These are phyloP conservation scores for Trissolcus basalis DNA, from an alignment of 1,140 invertebrate genomes.

Conservation along the genomic window DNA sequence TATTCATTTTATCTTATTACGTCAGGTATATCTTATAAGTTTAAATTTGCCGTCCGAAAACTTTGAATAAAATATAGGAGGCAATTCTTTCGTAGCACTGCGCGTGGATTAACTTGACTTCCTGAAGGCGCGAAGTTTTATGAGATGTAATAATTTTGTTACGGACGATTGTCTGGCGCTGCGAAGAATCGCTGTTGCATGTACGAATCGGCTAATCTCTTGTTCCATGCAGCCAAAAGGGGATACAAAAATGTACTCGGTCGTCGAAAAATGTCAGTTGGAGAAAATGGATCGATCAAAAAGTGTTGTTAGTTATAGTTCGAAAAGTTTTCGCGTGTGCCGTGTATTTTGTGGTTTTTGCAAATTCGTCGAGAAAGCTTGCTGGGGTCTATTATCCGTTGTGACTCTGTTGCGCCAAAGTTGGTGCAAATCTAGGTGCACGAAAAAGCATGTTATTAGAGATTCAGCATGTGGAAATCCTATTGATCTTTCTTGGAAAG, in stretches of 20 bases:
- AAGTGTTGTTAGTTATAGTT: too few relatives aligned
- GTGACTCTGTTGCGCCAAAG: slow-evolving; percentile 36
- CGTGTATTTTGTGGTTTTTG: slow-evolving; percentile 7
- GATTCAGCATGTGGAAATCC: slow-evolving; percentile 52
- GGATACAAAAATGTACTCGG: too few relatives aligned
- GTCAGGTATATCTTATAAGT: slow-evolving; percentile 50
- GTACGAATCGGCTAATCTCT: slow-evolving; percentile 31
- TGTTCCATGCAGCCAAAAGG: slow-evolving; percentile 35
- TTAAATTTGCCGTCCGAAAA: slow-evolving; percentile 48
- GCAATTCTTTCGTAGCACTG: slow-evolving; percentile 43
- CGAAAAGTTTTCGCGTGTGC: too few relatives aligned
- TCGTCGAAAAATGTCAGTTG: too few relatives aligned
- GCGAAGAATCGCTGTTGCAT: slow-evolving; percentile 43
- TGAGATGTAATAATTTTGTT: slow-evolving; percentile 44
- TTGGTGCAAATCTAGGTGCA: slow-evolving; percentile 40
- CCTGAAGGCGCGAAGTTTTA: slow-evolving; percentile 37
- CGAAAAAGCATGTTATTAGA: slow-evolving; percentile 53
- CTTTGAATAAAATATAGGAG: slow-evolving; percentile 47
- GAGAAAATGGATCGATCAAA: too few relatives aligned
- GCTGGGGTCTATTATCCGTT: slow-evolving; percentile 49
- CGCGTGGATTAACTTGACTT: slow-evolving; percentile 41
- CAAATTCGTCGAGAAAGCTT: slow-evolving; percentile 41
- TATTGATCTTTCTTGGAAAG: slow-evolving; percentile 58
- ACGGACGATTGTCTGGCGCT: slow-evolving; percentile 30
- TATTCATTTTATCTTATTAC: slow-evolving; percentile 53